These are phyloP conservation scores for Falco biarmicus DNA, from an alignment of 2,797 vertebrate species.

Conservation along the genomic window DNA sequence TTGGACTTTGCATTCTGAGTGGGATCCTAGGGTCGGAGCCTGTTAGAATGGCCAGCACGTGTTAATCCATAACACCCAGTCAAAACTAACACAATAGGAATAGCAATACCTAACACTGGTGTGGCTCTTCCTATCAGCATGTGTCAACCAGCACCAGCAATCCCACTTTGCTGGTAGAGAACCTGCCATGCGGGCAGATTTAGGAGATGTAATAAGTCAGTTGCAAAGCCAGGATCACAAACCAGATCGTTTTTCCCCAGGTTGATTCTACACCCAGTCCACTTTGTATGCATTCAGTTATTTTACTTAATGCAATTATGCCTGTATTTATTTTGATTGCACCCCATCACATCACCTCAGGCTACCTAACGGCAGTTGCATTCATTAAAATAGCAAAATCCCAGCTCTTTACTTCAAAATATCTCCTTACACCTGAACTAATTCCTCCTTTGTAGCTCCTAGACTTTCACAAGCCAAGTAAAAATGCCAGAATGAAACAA, in stretches of 20 bases:
- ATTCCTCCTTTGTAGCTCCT: background rate
- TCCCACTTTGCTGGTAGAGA: background rate
- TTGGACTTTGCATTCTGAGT: background rate
- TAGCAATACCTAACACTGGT: background rate
- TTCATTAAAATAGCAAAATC: background rate
- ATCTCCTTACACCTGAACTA: background rate
- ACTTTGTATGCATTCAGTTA: background rate
- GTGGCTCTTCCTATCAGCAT: background rate
- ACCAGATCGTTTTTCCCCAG: background rate
- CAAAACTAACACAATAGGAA: background rate
- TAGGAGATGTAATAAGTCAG: background rate
- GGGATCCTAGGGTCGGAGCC: background rate
- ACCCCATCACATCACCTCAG: background rate
- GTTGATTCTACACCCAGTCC: background rate
- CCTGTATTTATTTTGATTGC: slow-evolving; percentile 35
- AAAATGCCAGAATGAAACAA: slow-evolving; percentile 15
- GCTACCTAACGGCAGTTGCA: background rate
- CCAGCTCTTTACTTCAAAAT: background rate
- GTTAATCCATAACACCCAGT: background rate
- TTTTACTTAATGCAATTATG: background rate
- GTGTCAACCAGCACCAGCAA: background rate
- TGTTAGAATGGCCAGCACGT: background rate
- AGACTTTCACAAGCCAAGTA: background rate
- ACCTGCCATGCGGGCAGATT: background rate
- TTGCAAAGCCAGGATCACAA: background rate